Base-by-base conservation (phyloP, 2,113 vertebrate species). In the Coregonus clupeaformis region DNA sequence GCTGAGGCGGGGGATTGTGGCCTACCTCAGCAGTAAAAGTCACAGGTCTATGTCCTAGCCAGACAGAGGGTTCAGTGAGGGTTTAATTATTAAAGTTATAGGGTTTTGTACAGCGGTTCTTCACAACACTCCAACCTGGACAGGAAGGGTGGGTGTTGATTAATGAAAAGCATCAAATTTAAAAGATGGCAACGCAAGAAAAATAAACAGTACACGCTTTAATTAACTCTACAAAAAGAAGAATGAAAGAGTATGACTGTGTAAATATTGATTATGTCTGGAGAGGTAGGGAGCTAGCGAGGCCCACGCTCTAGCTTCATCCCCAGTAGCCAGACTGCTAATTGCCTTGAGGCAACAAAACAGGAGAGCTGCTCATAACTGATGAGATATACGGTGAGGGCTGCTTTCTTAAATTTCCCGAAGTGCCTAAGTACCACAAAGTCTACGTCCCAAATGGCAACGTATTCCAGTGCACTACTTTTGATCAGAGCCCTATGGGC, bases 181-280 rank as follows among this genome's bases (percentile, higher is more conserved):
- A 81, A 52, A 82, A 85, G 84, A 89, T 84, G 85, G 86, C 64
- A 4, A 77, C 74, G 66, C 81, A 86, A 55, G 85, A 80, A 82
- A 86, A 89, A 87, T 75, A 87, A 90, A 87, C 83, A 89, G 83
- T 80, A 74, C 67, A 59, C 72, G 45, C 80, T 89, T 91, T 91
- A 91, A 92, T 92, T 91, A 91, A 85, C 86, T 88, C 65, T 3
- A 77, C 76, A 67, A 82, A 86, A 24, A 75, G 82, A 82, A 80
- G 83, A 86, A 22, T 85, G 82, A 62, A 84, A 84, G 83, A 79
- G 79, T 85, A 80, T 75, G 84, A 89, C 77, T 79, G 72, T 90
- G 86, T 92, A 89, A 86, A 89, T 91, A 89, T 92, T 88, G 91
- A 91, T 90, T 84, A 83, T 71, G 82, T 76, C 84, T 84, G 72